A percentile compares a stretch with the other conserved stretches of the same genome.
phyloP scores from a whole-genome alignment of 2,888 invertebrate genomes.

The Apodemia mormo region DNA sequence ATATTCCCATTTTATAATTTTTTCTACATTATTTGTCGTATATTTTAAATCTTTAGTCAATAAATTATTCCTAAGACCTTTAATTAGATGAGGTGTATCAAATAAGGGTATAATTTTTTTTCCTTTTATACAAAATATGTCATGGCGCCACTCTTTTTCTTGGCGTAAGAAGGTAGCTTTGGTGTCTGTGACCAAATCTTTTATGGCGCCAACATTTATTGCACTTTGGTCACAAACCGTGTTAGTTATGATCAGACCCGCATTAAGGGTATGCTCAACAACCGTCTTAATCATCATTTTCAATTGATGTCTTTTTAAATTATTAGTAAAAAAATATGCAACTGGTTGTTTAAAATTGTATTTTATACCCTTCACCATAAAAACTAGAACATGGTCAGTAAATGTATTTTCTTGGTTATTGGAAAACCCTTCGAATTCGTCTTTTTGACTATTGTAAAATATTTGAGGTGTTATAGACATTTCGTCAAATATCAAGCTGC shows the following conservation, averaged over 20 bases:
- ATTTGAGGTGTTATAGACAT: slow-evolving; percentile 35
- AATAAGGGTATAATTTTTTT: slow-evolving; percentile 38
- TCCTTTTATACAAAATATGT: slow-evolving; percentile 29
- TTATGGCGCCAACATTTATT: slow-evolving; percentile 40
- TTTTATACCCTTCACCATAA: slow-evolving; percentile 41
- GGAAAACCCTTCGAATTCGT: slow-evolving; percentile 34
- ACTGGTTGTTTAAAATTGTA: slow-evolving; percentile 39
- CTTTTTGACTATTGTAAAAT: slow-evolving; percentile 27
- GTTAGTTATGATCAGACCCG: slow-evolving; percentile 32
- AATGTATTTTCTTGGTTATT: slow-evolving; percentile 22
- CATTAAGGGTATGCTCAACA: slow-evolving; percentile 24
- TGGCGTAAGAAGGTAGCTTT: neutral
- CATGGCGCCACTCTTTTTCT: slow-evolving; percentile 31
- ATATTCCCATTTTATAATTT: slow-evolving; percentile 28
- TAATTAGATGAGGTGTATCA: slow-evolving; percentile 41
- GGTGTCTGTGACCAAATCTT: slow-evolving; percentile 27
- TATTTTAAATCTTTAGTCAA: too few relatives aligned
- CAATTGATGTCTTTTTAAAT: slow-evolving; percentile 33
- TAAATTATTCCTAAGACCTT: slow-evolving; percentile 40
- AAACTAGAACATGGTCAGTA: slow-evolving; percentile 39
- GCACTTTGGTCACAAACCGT: slow-evolving; percentile 40
- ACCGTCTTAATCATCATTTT: slow-evolving; percentile 36
- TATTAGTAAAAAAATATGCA: slow-evolving; percentile 41
- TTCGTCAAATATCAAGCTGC: slow-evolving; percentile 36
- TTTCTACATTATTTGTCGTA: slow-evolving; percentile 25